These are phyloP conservation scores for Manis crassicaudata DNA, from an alignment of 2,797 vertebrate species.

Conservation along the genomic window DNA sequence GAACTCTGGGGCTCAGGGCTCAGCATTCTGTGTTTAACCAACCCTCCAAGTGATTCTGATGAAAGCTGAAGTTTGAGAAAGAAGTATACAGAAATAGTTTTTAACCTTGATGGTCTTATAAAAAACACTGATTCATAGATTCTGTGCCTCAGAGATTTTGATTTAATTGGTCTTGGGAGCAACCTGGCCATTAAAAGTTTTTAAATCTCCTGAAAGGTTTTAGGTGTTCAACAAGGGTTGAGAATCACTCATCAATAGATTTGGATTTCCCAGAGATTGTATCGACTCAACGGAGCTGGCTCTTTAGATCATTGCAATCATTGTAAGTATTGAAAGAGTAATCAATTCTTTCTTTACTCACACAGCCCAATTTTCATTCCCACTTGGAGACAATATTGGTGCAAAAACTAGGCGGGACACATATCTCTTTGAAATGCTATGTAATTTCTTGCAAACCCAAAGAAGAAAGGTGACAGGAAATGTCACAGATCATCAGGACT, in stretches of 20 bases:
- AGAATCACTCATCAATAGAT: background rate
- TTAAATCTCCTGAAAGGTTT: background rate
- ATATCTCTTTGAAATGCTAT: background rate
- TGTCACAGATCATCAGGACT: background rate
- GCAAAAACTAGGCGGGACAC: background rate
- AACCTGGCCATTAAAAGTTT: background rate
- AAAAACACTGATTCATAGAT: background rate
- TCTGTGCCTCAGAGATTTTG: background rate
- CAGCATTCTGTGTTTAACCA: background rate
- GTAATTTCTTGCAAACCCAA: background rate
- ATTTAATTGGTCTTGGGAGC: background rate
- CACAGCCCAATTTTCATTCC: background rate
- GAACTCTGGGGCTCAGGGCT: background rate
- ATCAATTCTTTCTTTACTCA: too few species aligned
- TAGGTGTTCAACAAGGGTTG: background rate
- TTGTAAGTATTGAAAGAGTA: too few species aligned
- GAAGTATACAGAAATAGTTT: background rate
- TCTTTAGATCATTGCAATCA: rapidly evolving
- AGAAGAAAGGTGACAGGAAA: background rate
- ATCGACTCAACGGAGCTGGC: background rate
- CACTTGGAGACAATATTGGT: background rate
- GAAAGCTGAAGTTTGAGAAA: background rate
- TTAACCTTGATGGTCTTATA: background rate
- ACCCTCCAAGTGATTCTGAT: background rate
- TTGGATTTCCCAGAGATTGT: background rate